A percentile compares a stretch with the other conserved stretches of the same genome.
Evolutionary conservation across 30 jellyfish, hydroid and myxozoan species (phyloP).

Genomic region (Nemopilema nomurai): DNA sequence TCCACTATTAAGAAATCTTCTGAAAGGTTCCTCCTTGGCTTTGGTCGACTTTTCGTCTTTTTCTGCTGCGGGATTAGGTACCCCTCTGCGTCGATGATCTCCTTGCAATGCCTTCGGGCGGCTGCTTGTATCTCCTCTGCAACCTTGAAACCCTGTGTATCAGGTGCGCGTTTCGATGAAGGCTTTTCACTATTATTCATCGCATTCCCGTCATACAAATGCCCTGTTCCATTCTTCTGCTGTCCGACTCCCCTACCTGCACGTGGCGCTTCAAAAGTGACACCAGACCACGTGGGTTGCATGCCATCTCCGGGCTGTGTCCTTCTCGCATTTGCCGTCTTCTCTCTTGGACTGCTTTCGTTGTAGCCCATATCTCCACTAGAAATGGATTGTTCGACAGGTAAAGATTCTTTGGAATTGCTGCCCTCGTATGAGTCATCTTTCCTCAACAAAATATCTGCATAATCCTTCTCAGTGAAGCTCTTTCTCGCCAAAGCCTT

Average conservation of each 20-base stretch:
- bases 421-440: background rate
- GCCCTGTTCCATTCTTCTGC: background rate
- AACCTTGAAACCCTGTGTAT: background rate
- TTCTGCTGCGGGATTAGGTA: constrained; percentile 23
- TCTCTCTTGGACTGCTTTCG: background rate
- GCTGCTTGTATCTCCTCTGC: constrained; percentile 1
- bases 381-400: background rate
- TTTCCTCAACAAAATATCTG: background rate
- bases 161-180: background rate
- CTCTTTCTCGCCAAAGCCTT: background rate
- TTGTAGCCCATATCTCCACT: background rate
- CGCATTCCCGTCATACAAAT: background rate
- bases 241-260: background rate
- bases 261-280: background rate
- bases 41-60: background rate
- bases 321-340: background rate
- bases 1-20: constrained; percentile 32
- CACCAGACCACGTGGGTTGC: background rate
- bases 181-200: background rate
- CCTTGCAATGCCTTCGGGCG: constrained; percentile 17
- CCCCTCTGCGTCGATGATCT: constrained; percentile 23
- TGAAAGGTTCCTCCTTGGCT: constrained; percentile 14
- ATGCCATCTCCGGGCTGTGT: background rate
- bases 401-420: background rate
- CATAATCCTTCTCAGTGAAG: background rate